Conservation (phyloP, 2,888 invertebrate genomes). For the Noctua fimbriata region DNA sequence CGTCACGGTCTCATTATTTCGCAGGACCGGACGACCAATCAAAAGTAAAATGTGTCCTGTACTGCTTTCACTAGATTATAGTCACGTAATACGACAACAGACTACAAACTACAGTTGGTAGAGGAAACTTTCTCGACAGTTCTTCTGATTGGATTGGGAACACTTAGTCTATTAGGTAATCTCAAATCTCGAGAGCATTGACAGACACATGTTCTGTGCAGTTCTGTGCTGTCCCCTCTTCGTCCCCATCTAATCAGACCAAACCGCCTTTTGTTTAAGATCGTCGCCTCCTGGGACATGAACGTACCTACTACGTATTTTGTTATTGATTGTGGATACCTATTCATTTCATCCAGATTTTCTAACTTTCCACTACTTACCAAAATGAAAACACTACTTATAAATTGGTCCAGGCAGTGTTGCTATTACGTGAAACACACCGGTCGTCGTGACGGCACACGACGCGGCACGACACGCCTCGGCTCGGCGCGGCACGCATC, state of each 20-base stretch:
- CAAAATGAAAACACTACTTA: neutral
- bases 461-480: conserved; percentile 14
- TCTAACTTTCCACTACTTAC: neutral
- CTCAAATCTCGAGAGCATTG: neutral
- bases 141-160: neutral
- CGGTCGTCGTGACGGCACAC: conserved; percentile 55
- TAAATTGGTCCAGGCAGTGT: conserved; percentile 14
- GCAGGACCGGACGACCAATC: conserved; percentile 41
- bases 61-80: neutral
- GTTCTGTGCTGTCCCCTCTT: neutral
- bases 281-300: neutral
- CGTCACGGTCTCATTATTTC: conserved; percentile 74
- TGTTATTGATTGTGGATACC: neutral
- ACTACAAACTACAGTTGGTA: neutral
- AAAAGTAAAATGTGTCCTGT: conserved; percentile 23
- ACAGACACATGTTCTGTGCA: neutral
- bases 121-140: neutral
- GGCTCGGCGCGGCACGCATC: conserved; percentile 49
- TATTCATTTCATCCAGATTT: neutral
- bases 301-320: neutral
- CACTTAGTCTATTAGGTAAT: neutral
- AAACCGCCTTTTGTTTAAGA: neutral
- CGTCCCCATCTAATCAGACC: neutral
- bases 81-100: neutral
- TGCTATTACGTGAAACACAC: conserved; percentile 28